phyloP scores from a whole-genome alignment of 2,888 invertebrate genomes.

The Scaptomyza tumidula region DNA sequence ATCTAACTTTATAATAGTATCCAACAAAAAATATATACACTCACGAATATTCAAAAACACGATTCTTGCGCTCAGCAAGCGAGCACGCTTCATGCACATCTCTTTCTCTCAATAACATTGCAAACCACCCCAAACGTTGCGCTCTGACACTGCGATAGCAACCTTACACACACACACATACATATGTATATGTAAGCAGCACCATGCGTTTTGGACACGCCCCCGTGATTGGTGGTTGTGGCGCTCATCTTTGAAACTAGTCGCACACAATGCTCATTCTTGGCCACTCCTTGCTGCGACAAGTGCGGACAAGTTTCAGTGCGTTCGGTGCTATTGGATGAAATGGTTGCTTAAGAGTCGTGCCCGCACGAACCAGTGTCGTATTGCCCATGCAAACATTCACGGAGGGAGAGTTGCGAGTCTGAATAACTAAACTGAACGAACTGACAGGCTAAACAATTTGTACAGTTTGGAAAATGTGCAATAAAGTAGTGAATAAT shows the following conservation, averaged over 20 bases:
- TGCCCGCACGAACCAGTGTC: slow-evolving; percentile 70
- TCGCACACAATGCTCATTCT: slow-evolving; percentile 41
- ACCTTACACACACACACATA: slow-evolving; percentile 2
- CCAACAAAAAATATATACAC: background rate
- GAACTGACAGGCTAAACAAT: slow-evolving; percentile 5
- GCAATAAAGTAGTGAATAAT: slow-evolving; percentile 39
- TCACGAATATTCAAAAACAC: slow-evolving; percentile 13
- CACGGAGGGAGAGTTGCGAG: slow-evolving; percentile 55
- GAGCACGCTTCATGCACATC: slow-evolving; percentile 36
- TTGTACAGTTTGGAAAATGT: slow-evolving; percentile 23
- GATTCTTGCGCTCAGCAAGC: slow-evolving; percentile 34
- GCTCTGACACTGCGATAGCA: slow-evolving; percentile 20
- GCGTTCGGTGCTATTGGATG: slow-evolving; percentile 84
- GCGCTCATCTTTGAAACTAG: slow-evolving; percentile 55
- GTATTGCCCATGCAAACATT: slow-evolving; percentile 35
- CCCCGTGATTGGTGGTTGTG: slow-evolving; percentile 56
- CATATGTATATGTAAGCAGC: background rate
- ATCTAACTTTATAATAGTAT: too few relatives aligned
- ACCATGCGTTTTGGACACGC: slow-evolving; percentile 39
- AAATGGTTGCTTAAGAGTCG: slow-evolving; percentile 80
- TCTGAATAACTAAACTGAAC: slow-evolving; percentile 15
- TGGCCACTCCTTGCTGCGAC: slow-evolving; percentile 80
- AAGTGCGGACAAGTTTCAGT: slow-evolving; percentile 79
- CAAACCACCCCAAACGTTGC: slow-evolving; percentile 40
- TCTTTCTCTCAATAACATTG: slow-evolving; percentile 22